Evolutionary conservation across 2,888 invertebrate species (phyloP).

Genomic region (Zygothrica quintamaculata): DNA sequence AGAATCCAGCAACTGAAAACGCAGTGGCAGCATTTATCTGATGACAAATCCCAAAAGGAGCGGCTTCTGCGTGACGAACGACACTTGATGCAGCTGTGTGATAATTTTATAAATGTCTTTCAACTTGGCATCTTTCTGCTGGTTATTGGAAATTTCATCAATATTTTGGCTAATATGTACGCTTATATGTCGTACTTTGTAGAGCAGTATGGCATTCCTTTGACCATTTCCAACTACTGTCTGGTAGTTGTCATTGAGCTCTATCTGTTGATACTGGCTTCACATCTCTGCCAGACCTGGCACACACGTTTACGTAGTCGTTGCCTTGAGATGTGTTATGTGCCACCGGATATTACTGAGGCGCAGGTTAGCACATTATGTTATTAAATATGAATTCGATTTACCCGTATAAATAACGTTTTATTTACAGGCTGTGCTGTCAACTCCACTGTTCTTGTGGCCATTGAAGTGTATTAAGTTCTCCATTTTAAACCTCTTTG

Average conservation of each 20-base stretch:
- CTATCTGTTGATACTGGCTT: slow-evolving; percentile 62
- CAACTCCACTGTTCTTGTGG: slow-evolving; percentile 49
- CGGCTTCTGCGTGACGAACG: slow-evolving; percentile 53
- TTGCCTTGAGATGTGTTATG: slow-evolving; percentile 56
- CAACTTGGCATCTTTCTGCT: slow-evolving; percentile 75
- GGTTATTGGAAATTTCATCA: slow-evolving; percentile 72
- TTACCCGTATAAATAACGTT: not conserved
- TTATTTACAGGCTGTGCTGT: slow-evolving; percentile 42
- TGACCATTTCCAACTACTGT: slow-evolving; percentile 74
- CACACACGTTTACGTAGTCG: slow-evolving; percentile 52
- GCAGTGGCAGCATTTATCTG: slow-evolving; percentile 28
- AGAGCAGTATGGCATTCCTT: slow-evolving; percentile 59
- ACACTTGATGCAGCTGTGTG: slow-evolving; percentile 43
- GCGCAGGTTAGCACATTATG: slow-evolving; percentile 53
- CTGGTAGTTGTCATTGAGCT: slow-evolving; percentile 63
- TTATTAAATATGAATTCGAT: too few relatives aligned
- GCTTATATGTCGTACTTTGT: slow-evolving; percentile 79
- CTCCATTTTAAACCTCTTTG: slow-evolving; percentile 73
- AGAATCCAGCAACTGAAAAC: slow-evolving; percentile 63
- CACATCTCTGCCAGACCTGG: slow-evolving; percentile 63
- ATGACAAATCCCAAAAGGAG: not conserved
- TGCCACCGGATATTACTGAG: slow-evolving; percentile 41
- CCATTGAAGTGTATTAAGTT: slow-evolving; percentile 61
- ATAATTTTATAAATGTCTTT: slow-evolving; percentile 49
- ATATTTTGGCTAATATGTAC: slow-evolving; percentile 80